These are phyloP conservation scores for Tachysurus vachellii DNA, from an alignment of 2,113 vertebrate species.

Conservation along the genomic window DNA sequence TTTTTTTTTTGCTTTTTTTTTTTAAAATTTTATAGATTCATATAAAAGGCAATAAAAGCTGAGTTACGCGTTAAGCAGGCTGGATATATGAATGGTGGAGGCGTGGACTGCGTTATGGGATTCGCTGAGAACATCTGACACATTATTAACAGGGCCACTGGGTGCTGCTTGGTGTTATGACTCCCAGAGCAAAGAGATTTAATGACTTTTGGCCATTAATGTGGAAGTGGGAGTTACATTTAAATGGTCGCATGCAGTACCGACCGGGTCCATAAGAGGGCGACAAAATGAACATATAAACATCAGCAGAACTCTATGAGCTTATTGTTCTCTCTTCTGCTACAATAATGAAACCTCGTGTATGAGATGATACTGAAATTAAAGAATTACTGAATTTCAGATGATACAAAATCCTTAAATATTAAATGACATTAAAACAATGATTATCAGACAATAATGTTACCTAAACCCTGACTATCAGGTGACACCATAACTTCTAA, in stretches of 20 bases:
- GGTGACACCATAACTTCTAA: too few species aligned
- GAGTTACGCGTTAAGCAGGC: not conserved
- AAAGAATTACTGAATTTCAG: too few species aligned
- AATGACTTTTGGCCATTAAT: not conserved
- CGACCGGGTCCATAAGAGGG: slow-evolving; percentile 16
- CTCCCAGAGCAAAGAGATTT: slow-evolving; percentile 11
- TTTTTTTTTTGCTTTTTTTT: too few species aligned
- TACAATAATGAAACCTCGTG: too few species aligned
- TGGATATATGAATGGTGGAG: not conserved
- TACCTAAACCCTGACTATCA: too few species aligned
- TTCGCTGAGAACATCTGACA: slow-evolving; percentile 22
- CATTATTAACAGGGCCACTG: not conserved
- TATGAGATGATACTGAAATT: too few species aligned
- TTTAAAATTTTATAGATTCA: not conserved
- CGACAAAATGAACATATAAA: not conserved
- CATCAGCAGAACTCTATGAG: too few species aligned
- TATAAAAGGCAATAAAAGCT: slow-evolving; percentile 13
- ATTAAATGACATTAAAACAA: too few species aligned
- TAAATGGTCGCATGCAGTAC: not conserved
- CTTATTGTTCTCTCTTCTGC: too few species aligned
- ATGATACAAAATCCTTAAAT: too few species aligned
- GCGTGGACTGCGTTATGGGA: slow-evolving; percentile 21
- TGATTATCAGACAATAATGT: too few species aligned
- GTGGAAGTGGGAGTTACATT: not conserved
- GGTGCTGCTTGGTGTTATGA: slow-evolving; percentile 21